Evolutionary conservation across 2,888 invertebrate species (phyloP), one percentile per base, ranked within the genome.

Genomic region (Phyllotreta cruciferae): DNA sequence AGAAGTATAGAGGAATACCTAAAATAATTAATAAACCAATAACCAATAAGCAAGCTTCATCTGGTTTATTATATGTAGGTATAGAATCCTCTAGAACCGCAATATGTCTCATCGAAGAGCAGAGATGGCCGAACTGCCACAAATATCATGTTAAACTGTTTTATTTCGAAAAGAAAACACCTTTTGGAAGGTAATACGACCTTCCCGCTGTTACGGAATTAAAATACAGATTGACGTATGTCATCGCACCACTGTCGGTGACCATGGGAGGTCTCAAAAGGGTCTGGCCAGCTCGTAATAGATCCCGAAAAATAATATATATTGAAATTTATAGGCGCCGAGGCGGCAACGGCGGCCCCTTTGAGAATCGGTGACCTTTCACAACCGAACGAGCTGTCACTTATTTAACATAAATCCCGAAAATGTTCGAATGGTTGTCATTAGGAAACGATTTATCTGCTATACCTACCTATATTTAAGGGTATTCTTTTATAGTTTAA

Each of bases 321-420:
- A 62, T 50, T 47, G 39, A 56, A 50, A 62, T 62, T 50, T 56
- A 62, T 50, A 56, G 62, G 62, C 62, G 62, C 62, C 62, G 37
- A 14, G 41, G 42, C 61, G 55, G 55, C 49, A 55, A 55, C 45
- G 14, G 50, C 62, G 62, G 62, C 11, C 1, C 39, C 56, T 62
- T 62, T 62, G 62, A 56, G 44, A 50, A 36, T 58, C 35, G 50
- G 8, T 8, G n/a, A 11, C 9, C 52, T 10, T 58, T 42, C 24
- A 24, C 24, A 24, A 52, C 35, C 44, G n/a, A 39, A 57, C 24
- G 36, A 50, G n/a, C 49, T 50, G 52, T 58, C 58, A 52, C 41
- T 52, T 52, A 52, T 37, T 24, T 52, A 52, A 52, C 52, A 38
- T 52, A 52, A 52, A 52, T 52, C 9, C 24, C 14, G 52, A 52